Base-by-base conservation (phyloP, 2,797 vertebrate genomes). In the Fistularia commersonii region DNA sequence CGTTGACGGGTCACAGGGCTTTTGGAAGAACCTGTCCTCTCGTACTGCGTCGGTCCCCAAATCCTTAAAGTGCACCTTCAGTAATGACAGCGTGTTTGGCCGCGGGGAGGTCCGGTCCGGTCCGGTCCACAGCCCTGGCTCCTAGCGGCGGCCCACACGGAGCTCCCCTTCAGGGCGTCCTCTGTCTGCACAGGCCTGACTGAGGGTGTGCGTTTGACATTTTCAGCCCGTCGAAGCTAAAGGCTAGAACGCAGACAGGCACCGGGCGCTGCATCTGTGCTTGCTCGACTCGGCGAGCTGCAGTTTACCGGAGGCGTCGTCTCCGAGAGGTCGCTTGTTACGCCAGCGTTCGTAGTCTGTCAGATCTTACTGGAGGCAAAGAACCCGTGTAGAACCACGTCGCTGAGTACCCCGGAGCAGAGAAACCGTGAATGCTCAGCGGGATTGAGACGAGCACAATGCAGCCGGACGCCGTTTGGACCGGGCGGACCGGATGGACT, bases 301-400 rank as follows among this genome's bases (percentile, higher is more conserved):
- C 64, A 48, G 43, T 42, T 60, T 72, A 59, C 70, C 40, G 50
- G 67, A 61, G 52, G 69, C 56, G 14, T 66, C 34, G 57, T 54
- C 60, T 45, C 14, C 50, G 56, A 71, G 38, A 45, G 9, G 14
- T 66, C 40, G 55, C 50, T 14, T 13, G 31, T 32, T 47, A 2
- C 4, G 23, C 23, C 2, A 23, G 23, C 23, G 23, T 23, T 4
- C 23, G 23, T 4, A 23, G 23, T 23, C 23, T 23, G 23, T 23
- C 2, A 23, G 23, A 23, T 23, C 23, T 23, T 23, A 23, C 23
- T 4, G 23, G 23, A 23, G 23, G 23, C 2, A 4, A 4, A 23
- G 23, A 23, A 23, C 23, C 23, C 4, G 23, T 23, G 23, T 23
- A 2, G 57, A 61, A 61, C 38, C 41, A 23, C 35, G 15, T 5